Base-by-base conservation (phyloP, 2,888 invertebrate species). In the Acanthosepion lycidas region DNA sequence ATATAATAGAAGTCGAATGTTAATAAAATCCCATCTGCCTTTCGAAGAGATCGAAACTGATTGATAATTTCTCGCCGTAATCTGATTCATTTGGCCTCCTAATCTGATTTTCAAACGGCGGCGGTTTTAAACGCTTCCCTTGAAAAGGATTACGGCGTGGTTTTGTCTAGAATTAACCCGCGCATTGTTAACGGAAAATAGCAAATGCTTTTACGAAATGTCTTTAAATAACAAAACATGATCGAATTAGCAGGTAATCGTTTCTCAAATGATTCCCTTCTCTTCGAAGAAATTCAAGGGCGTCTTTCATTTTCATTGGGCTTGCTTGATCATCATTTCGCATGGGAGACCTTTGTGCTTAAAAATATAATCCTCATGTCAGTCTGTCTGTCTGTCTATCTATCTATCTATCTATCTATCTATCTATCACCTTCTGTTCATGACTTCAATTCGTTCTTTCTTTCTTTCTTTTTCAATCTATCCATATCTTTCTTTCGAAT, bases 181-280 rank as follows among this genome's bases (percentile, higher is more conserved):
- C 12, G 33, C n/a, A 0, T 78, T 78, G n/a, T 78, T 78, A 78
- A n/a, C 78, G n/a, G 8, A 8, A n/a, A n/a, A 78, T 78, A 78
- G 12, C 28, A 0, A n/a, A 12, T 8, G n/a, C n/a, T 59, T 78
- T 78, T 20, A 78, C 33, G 33, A 78, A n/a, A 78, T n/a, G 9
- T 1, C 15, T n/a, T n/a, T n/a, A 33, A 78, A 78, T n/a, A 78
- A 78, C n/a, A 78, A 78, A 78, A 33, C 15, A 3, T n/a, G 15
- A 78, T 78, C n/a, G n/a, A 78, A 78, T 78, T 78, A 78, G n/a
- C n/a, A 33, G 78, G n/a, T 78, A 78, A 78, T 78, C n/a, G 78
- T 0, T n/a, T 78, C 78, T 78, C 15, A 12, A 78, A 78, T 78
- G n/a, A 15, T 78, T 78, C n/a, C 78, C 12, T 78, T 78, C n/a